Base-by-base conservation (phyloP, 2,888 invertebrate genomes). In the Andrena bicolor region DNA sequence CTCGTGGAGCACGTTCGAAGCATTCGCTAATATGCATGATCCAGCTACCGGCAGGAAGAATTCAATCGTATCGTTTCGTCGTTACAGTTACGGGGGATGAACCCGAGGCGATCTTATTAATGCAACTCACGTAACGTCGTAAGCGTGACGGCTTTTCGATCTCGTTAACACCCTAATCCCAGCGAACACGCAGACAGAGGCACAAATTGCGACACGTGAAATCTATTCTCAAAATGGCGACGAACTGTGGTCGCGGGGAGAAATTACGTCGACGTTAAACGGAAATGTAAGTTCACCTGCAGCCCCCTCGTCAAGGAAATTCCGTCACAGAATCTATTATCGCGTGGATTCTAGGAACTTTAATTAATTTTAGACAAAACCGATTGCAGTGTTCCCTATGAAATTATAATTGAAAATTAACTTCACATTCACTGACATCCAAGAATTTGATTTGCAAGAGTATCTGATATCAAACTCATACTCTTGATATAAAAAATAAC, bases 121-220 rank as follows among this genome's bases (percentile, higher is more conserved):
- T 87, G 82, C 86, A 76, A 76, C 84, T 83, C 87, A 86, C 87
- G 87, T 84, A 86, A 84, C 82, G 56, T 78, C 76, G 58, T 84
- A 82, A 86, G 84, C 85, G 76, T 68, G 70, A 61, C 65, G 79
- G 83, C 86, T 87, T 86, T 87, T 86, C 86, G 77, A 86, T 84
- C 87, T 88, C 84, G 88, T 87, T 87, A 87, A 87, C 78, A 82
- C 82, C 71, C 75, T 84, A 85, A 87, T 78, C 82, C 79, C 63
- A 51, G 41, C 61, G 79, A 76, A 64, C 76, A 63, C 30, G 51
- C 35, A 56, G 68, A 66, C 56, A 76, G 69, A 75, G 35, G 4
- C 60, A 28, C 70, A 75, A 78, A 83, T 81, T 74, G 68, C 65
- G 35, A 74, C 53, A 20, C 65, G 70, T 69, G 65, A 70, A 81